Percentiles rank a stretch among this genome's conserved stretches.
Evolutionary conservation across 2,113 vertebrate species (phyloP).

Genomic region (Percina caprodes): DNA sequence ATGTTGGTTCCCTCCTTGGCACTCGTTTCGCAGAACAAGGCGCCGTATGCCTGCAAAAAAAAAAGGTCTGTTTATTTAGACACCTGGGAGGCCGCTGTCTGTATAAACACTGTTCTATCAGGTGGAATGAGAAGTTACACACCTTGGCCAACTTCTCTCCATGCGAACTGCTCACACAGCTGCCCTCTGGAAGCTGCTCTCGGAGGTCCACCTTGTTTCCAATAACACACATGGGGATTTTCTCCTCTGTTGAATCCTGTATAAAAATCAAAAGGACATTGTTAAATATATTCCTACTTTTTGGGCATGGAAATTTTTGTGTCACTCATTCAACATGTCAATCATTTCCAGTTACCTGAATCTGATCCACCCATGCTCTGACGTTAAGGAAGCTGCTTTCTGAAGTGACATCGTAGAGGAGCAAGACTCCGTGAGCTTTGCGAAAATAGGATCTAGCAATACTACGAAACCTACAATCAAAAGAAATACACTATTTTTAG

Average conservation of each 20-base stretch:
- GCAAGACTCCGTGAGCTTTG: slow-evolving; percentile 82
- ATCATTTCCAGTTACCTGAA: slow-evolving; percentile 71
- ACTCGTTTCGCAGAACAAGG: slow-evolving; percentile 85
- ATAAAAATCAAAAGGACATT: background rate
- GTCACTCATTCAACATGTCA: background rate
- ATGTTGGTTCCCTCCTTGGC: slow-evolving; percentile 82
- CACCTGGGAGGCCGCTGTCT: background rate
- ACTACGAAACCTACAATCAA: slow-evolving; percentile 78
- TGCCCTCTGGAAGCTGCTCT: slow-evolving; percentile 39
- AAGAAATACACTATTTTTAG: background rate
- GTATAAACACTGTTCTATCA: background rate
- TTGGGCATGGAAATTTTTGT: too few relatives aligned
- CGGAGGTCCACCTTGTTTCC: slow-evolving; percentile 84
- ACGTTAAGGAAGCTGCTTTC: slow-evolving; percentile 84
- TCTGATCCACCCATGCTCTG: slow-evolving; percentile 83
- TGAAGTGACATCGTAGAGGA: slow-evolving; percentile 84
- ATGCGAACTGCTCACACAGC: slow-evolving; percentile 61
- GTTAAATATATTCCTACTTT: background rate
- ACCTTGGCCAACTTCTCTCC: slow-evolving; percentile 84
- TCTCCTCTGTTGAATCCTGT: slow-evolving; percentile 65
- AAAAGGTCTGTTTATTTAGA: slow-evolving; percentile 44
- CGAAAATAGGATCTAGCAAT: slow-evolving; percentile 83
- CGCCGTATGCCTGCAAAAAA: slow-evolving; percentile 79
- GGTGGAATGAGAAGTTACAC: slow-evolving; percentile 22
- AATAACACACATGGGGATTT: slow-evolving; percentile 78